Percentiles rank a stretch among this genome's conserved stretches.
phyloP scores from a whole-genome alignment of 2,797 vertebrate species.

The Etheostoma perlongum region DNA sequence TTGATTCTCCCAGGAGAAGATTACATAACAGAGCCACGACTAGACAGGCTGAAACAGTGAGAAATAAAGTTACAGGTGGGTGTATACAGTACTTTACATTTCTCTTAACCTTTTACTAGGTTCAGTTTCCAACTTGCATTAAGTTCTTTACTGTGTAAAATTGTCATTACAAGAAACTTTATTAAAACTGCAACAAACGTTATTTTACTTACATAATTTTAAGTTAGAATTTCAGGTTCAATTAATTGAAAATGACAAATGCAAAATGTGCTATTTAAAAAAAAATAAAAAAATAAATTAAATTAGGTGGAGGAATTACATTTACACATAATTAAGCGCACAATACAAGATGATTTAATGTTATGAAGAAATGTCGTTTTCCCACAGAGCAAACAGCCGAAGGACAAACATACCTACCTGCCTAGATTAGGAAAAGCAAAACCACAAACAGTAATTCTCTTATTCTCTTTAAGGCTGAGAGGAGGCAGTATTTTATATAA shows the following conservation, averaged over 20 bases:
- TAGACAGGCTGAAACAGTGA: slow-evolving; percentile 14
- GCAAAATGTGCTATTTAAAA: neutral
- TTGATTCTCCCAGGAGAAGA: slow-evolving; percentile 28
- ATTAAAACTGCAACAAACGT: neutral
- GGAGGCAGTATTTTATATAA: neutral
- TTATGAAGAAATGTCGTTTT: neutral
- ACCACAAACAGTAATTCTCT: neutral
- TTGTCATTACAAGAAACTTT: neutral
- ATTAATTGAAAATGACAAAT: neutral
- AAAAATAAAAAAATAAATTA: neutral
- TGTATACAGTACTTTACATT: neutral
- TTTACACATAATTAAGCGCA: neutral
- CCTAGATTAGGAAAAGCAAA: slow-evolving; percentile 1
- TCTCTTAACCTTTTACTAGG: neutral
- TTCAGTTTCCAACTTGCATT: neutral
- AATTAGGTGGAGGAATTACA: neutral
- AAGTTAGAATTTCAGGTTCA: neutral
- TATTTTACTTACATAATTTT: neutral
- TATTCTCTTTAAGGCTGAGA: neutral
- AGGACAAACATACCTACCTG: neutral
- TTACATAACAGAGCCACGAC: slow-evolving; percentile 21
- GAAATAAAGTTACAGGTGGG: neutral
- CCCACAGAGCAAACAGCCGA: neutral
- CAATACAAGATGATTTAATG: neutral
- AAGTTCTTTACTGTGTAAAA: neutral